Evolutionary conservation across 1,140 invertebrate species (phyloP), one percentile per base, ranked within the genome.

Genomic region (Portunus trituberculatus): DNA sequence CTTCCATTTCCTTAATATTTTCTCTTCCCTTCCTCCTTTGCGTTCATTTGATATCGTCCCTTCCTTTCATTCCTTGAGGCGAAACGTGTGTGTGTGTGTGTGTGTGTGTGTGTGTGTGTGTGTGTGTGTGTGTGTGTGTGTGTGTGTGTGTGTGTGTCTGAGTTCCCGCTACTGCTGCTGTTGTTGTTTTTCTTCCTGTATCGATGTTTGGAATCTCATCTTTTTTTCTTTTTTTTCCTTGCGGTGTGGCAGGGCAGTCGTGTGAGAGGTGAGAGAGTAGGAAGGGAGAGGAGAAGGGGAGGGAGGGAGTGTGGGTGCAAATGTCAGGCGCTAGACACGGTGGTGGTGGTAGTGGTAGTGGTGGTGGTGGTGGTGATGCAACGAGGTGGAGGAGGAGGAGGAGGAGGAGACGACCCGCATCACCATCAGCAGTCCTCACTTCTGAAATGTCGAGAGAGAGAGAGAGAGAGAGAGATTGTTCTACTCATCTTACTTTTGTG

Each of bases 101-200:
- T 59, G 52, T 59, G 52, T 59, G 52, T 59, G 52, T 59, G 52
- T 59, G 52, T 59, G 52, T 59, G 52, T 59, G 52, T 59, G 52
- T 59, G 52, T 59, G 52, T 59, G 52, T 59, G 52, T 59, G 52
- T 59, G 52, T n/a, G 67, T 76, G 67, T 76, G 67, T 76, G 67
- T 76, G 67, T 76, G 67, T 76, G 67, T 76, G 67, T 76, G 67
- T 76, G 67, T 76, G 67, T n/a, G 67, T 76, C 10, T 76, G 67
- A n/a, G 67, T 76, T 1, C 20, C 12, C 20, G 67, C n/a, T 25
- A 10, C 52, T 20, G 52, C 20, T 20, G 52, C 20, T 20, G 52
- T 39, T 39, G 39, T 39, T 39, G 39, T 39, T 39, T 39, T 39
- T 39, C 39, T 39, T 39, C 39, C 39, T 39, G 20, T 76, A n/a